phyloP scores from a whole-genome alignment of 2,888 invertebrate species.

The Chloroclysta siterata region DNA sequence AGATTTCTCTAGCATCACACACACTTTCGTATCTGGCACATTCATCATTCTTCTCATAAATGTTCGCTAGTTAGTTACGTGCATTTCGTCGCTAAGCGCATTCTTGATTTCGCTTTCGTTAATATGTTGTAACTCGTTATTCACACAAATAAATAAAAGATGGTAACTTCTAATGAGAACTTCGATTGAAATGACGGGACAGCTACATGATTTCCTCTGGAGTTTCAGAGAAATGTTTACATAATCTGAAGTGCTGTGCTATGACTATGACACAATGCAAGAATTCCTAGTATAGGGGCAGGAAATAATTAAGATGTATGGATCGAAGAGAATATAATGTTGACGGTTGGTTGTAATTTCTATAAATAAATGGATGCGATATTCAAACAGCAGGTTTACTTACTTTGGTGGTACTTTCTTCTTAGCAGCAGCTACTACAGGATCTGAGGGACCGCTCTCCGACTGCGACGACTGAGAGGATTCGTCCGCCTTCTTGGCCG shows the following conservation, averaged over 20 bases:
- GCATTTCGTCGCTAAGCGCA: constrained; percentile 17
- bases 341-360: too few relatives aligned
- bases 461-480: constrained; percentile 77
- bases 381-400: constrained; percentile 44
- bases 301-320: not conserved
- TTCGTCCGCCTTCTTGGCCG: constrained; percentile 72
- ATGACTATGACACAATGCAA: too few relatives aligned
- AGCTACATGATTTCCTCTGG: too few relatives aligned
- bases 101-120: constrained; percentile 28
- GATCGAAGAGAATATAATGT: not conserved
- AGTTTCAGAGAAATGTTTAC: too few relatives aligned
- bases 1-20: constrained; percentile 20
- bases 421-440: constrained; percentile 83
- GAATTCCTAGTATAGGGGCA: not conserved
- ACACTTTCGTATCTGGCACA: constrained; percentile 27
- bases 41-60: constrained; percentile 24
- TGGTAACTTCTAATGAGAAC: not conserved
- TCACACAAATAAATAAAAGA: constrained; percentile 6
- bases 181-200: too few relatives aligned
- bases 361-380: too few relatives aligned
- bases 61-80: constrained; percentile 23
- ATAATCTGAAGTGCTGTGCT: too few relatives aligned
- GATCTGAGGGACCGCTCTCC: constrained; percentile 84
- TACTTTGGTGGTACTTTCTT: constrained; percentile 88
- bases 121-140: constrained; percentile 7